phyloP scores from a whole-genome alignment of 2,888 invertebrate genomes.

The Cerastoderma edule region DNA sequence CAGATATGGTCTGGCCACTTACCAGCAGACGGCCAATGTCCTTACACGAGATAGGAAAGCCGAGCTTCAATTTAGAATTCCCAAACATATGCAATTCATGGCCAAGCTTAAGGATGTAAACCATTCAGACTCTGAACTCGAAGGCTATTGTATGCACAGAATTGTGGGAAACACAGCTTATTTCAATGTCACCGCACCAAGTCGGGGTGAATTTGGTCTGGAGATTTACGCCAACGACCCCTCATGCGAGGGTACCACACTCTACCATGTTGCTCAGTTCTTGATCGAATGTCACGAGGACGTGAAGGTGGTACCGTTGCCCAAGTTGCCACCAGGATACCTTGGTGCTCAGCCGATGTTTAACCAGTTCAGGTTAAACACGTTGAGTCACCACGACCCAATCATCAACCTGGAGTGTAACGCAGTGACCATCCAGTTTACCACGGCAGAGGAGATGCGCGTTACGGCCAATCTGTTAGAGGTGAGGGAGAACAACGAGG shows the following conservation, averaged over 20 bases:
- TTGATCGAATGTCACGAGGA: conserved; percentile 81
- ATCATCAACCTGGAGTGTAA: conserved; percentile 81
- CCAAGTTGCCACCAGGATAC: conserved; percentile 82
- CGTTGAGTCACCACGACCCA: conserved; percentile 80
- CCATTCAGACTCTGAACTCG: conserved; percentile 78
- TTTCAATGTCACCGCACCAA: conserved; percentile 82
- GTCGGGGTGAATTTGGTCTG: conserved; percentile 81
- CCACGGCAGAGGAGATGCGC: conserved; percentile 76
- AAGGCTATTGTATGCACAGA: conserved; percentile 81
- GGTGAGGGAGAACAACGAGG: conserved; percentile 78
- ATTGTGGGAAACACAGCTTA: conserved; percentile 82
- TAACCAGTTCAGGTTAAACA: conserved; percentile 79
- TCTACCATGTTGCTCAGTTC: conserved; percentile 83
- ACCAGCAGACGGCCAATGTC: conserved; percentile 81
- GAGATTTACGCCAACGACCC: conserved; percentile 84
- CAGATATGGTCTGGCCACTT: conserved; percentile 80
- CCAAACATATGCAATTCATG: conserved; percentile 82
- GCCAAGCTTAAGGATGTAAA: conserved; percentile 82
- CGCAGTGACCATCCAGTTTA: conserved; percentile 75
- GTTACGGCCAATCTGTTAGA: conserved; percentile 83
- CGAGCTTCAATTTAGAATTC: conserved; percentile 80
- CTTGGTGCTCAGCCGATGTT: conserved; percentile 83
- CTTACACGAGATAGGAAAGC: conserved; percentile 81
- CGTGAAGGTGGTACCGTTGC: conserved; percentile 79
- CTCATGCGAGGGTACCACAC: conserved; percentile 80